Evolutionary conservation across 2,888 invertebrate species (phyloP).

Genomic region (Lasioglossum pauxillum): DNA sequence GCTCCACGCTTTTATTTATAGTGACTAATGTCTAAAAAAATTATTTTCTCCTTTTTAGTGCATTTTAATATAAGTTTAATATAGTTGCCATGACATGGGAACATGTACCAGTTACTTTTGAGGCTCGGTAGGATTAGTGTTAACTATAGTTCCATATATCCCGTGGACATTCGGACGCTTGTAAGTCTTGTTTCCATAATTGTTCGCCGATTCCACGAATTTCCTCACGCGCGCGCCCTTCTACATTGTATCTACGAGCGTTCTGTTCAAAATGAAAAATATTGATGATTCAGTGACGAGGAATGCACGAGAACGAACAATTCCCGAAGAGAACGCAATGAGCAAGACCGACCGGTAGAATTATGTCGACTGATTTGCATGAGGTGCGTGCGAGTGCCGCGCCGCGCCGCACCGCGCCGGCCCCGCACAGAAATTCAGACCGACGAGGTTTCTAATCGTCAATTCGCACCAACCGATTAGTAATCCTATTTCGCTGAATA

Average conservation of each 20-base stretch:
- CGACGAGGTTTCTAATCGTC: conserved; percentile 41
- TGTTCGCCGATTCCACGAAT: background rate
- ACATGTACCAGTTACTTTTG: too few species aligned
- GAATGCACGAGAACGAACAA: conserved; percentile 40
- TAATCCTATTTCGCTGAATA: background rate
- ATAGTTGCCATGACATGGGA: too few species aligned
- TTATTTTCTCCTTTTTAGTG: too few species aligned
- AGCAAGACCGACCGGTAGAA: conserved; percentile 43
- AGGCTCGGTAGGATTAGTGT: too few species aligned
- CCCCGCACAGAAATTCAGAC: conserved; percentile 45
- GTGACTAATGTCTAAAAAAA: too few species aligned
- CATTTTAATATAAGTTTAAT: too few species aligned
- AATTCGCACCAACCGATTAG: conserved; percentile 21
- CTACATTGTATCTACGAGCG: conserved; percentile 1
- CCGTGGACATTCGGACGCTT: background rate
- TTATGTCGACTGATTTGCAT: conserved; percentile 54
- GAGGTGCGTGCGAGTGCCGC: conserved; percentile 47
- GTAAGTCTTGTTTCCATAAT: background rate
- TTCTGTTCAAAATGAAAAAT: conserved; percentile 5
- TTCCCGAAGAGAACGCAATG: conserved; percentile 58
- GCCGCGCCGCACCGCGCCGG: background rate
- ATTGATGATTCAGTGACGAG: conserved; percentile 52
- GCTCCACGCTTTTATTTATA: too few species aligned
- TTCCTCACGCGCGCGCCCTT: background rate
- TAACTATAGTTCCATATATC: background rate